Base-by-base conservation (phyloP, 2,113 vertebrate species). In the Rhabdomys dilectus region DNA sequence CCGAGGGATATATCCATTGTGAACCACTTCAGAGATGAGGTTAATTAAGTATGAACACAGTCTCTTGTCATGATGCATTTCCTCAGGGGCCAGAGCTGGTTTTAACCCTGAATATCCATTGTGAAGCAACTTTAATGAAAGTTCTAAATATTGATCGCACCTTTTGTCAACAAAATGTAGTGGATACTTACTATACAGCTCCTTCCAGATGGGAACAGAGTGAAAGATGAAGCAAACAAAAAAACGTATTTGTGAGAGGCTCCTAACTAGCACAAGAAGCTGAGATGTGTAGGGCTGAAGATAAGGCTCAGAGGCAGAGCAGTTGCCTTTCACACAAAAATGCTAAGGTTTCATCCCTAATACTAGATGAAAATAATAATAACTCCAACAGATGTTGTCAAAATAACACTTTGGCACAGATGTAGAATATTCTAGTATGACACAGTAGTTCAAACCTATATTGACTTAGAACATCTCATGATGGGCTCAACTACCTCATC, bases 11-110 rank as follows among this genome's bases (percentile, higher is more conserved):
- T 78, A 91, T 51, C 29, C 75, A 91, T 89, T 72, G 48, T 72
- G 87, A 68, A 91, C 26, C 1, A 45, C 88, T 88, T 92, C 29
- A 66, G 45, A n/a, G 22, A 68, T 45, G 89, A 94, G 68, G 70
- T 89, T 96, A 96, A 86, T 96, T 95, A 96, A 88, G 11, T 82
- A 86, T 56, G 72, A 94, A 97, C 92, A 85, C 39, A 95, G 91
- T 31, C 22, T 93, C 91, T 92, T 45, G 51, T 36, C n/a, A 42
- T 76, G 93, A 85, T 75, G 45, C 16, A 72, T 93, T 90, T 85
- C 56, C 89, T 97, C 42, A 78, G 48, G 51, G 58, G 4, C 60
- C 89, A 13, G 62, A 9, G 4, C 53, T 77, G 0, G 62, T 93
- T 60, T 91, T 85, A 92, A 96, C 88, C 42, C 56, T 75, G 45